These are phyloP conservation scores for Cosmia pyralina DNA, from an alignment of 2,888 invertebrate genomes.

Conservation along the genomic window DNA sequence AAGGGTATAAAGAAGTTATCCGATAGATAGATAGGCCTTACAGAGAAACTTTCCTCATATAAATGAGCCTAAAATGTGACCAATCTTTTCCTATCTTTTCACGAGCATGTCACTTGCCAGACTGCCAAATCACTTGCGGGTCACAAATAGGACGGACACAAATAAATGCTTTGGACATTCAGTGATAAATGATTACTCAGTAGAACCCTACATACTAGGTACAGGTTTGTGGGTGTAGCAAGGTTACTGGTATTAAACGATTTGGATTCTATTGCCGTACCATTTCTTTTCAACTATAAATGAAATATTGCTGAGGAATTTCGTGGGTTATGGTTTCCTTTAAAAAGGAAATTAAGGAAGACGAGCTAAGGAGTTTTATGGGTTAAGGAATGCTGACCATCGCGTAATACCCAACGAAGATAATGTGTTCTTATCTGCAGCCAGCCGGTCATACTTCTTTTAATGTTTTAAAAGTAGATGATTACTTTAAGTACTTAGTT, in stretches of 20 bases:
- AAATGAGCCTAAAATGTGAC: background rate
- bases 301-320: no score
- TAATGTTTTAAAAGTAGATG: background rate
- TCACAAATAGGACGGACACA: conserved; percentile 14
- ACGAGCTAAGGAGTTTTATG: no score
- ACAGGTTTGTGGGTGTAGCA: background rate
- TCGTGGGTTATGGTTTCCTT: no score
- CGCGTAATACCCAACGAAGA: background rate
- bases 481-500: no score
- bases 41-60: background rate
- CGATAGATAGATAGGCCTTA: background rate
- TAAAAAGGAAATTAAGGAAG: no score
- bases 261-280: background rate
- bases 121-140: conserved; percentile 15
- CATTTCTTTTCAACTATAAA: background rate
- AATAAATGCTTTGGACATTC: conserved; percentile 17
- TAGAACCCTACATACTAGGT: background rate
- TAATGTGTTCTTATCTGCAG: background rate
- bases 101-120: conserved; percentile 9
- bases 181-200: conserved; percentile 25
- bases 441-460: background rate
- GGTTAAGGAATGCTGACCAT: no score
- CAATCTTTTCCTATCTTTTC: conserved; percentile 4
- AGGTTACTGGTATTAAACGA: conserved; percentile 11
- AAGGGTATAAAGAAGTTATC: background rate